A percentile compares a stretch with the other conserved stretches of the same genome.
These are phyloP conservation scores for Garra rufa DNA, from an alignment of 2,113 vertebrate genomes.

Conservation along the genomic window DNA sequence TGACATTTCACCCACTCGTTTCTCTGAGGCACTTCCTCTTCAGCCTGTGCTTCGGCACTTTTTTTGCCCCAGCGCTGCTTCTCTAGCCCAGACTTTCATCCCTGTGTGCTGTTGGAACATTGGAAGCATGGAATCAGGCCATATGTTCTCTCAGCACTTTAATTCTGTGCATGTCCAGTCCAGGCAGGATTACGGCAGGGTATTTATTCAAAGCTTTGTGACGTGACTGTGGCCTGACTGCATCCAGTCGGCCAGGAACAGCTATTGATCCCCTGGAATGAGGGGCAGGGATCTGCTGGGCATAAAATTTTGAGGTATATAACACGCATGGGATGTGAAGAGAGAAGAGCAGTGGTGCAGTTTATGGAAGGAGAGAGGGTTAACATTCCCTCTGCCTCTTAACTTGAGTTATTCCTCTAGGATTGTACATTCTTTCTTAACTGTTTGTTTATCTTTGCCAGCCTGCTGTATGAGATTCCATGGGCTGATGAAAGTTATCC, in stretches of 20 bases:
- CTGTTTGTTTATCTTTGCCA: constrained; percentile 14
- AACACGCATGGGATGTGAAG: background rate
- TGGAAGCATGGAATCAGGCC: constrained; percentile 42
- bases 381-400: constrained; percentile 17
- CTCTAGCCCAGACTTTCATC: constrained; percentile 30
- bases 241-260: background rate
- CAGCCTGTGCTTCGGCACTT: background rate
- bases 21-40: constrained; percentile 9
- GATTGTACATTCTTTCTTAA: background rate
- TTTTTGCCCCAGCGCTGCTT: constrained; percentile 3
- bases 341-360: constrained; percentile 2
- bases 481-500: background rate
- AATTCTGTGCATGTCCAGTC: constrained; percentile 37
- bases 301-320: constrained; percentile 12
- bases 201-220: constrained; percentile 45
- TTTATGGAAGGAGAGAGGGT: background rate
- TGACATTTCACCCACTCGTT: constrained; percentile 16
- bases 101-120: constrained; percentile 10
- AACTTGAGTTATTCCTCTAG: background rate
- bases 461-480: background rate
- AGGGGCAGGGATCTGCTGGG: constrained; percentile 15
- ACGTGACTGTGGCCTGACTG: constrained; percentile 30
- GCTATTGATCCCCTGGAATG: constrained; percentile 34
- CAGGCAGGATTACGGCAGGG: constrained; percentile 45
- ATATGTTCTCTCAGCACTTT: constrained; percentile 40